phyloP scores from a whole-genome alignment of 2,113 vertebrate species.

The Thymallus thymallus region DNA sequence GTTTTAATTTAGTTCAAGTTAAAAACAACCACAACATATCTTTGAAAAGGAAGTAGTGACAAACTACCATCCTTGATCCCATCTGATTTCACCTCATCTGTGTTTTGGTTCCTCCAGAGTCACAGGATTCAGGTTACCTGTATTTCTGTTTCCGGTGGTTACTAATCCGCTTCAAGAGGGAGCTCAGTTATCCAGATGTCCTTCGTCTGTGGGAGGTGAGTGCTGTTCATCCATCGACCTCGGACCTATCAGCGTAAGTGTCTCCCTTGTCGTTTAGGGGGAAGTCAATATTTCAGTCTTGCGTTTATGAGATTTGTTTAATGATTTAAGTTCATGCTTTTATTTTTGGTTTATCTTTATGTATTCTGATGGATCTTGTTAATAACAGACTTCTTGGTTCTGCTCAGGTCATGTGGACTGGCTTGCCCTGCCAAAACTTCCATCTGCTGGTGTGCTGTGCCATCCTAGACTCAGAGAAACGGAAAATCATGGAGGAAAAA shows the following conservation, averaged over 20 bases:
- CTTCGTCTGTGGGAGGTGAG: slow-evolving; percentile 97
- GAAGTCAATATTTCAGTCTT: too few species aligned
- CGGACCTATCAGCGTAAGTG: background rate
- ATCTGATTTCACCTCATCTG: background rate
- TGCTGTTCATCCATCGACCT: background rate
- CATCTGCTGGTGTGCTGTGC: slow-evolving; percentile 95
- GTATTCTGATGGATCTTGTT: background rate
- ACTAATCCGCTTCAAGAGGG: slow-evolving; percentile 96
- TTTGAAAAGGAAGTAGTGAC: too few species aligned
- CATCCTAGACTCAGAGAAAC: slow-evolving; percentile 93
- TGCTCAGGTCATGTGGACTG: slow-evolving; percentile 92
- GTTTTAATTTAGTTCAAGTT: too few species aligned
- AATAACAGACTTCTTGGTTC: background rate
- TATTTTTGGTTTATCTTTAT: background rate
- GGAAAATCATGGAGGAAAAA: slow-evolving; percentile 94
- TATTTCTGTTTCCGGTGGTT: slow-evolving; percentile 99
- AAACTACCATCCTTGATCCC: background rate
- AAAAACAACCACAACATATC: too few species aligned
- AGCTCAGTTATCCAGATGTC: slow-evolving; percentile 93
- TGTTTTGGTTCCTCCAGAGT: slow-evolving; percentile 74
- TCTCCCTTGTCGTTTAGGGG: too few species aligned
- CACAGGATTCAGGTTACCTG: slow-evolving; percentile 95
- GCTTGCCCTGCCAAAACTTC: slow-evolving; percentile 92
- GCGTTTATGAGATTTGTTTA: background rate
- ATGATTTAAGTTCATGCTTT: background rate